Base-by-base conservation (phyloP, 2,797 vertebrate species). In the Coregonus suidteri region DNA sequence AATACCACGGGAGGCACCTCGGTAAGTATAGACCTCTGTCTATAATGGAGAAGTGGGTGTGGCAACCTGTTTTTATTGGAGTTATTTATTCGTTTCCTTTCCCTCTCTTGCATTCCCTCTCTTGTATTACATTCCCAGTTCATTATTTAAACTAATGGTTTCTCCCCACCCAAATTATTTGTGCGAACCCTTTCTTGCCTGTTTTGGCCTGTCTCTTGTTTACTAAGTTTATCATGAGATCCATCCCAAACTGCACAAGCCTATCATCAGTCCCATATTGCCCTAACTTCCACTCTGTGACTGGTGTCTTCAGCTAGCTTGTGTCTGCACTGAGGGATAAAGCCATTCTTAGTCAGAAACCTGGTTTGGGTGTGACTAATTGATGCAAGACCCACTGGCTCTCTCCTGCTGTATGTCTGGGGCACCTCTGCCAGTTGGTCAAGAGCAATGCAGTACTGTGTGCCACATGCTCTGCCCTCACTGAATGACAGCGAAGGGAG, bases 1-100 rank as follows among this genome's bases (percentile, higher is more conserved):
- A 95, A 94, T 88, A 91, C 92, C 77, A 90, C 89, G 0, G 77
- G 83, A 1, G 79, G 88, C 68, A 16, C 15, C 9, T 47, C 73
- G 84, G 95, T 96, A 88, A 89, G 92, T 90, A 34, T 69, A n/a
- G 34, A 6, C 31, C 3, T 11, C 56, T 59, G 56, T 64, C 41
- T 13, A 1, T 13, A 20, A 20, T n/a, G 6, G 56, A 20, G 56
- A 59, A 59, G 59, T 30, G n/a, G 59, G 20, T 25, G 59, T 64
- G 20, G 41, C 41, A 47, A 47, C 41, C 41, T 11, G 41, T 47
- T 47, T 11, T 47, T 47, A 11, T 47, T 47, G 41, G 41, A 3
- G 9, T 20, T 25, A 30, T 64, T 64, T 1, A 11, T 64, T n/a
- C 56, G 6, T 59, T n/a, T n/a, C n/a, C 53, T 16, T 56, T 56